Percentiles rank a stretch among this genome's conserved stretches.
These are phyloP conservation scores for Pseudococcus jackbeardsleyi DNA, from an alignment of 2,888 invertebrate genomes.

Conservation along the genomic window DNA sequence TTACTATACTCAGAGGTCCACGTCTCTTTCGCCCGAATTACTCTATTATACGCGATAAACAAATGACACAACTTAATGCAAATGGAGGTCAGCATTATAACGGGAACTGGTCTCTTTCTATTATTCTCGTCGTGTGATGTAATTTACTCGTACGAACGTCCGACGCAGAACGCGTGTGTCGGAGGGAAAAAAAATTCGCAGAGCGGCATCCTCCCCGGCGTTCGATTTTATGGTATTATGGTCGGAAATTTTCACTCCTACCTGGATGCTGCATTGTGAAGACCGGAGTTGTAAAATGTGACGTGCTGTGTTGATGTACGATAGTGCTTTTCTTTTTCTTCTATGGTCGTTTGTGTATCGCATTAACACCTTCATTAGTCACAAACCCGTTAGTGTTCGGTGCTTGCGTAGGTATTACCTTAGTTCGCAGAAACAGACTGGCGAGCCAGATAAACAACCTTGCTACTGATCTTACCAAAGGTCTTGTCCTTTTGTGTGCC, in stretches of 20 bases:
- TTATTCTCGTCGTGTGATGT: conserved; percentile 29
- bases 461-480: conserved; percentile 10
- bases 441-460: conserved; percentile 10
- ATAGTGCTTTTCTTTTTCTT: background rate
- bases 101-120: conserved; percentile 38
- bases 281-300: background rate
- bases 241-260: background rate
- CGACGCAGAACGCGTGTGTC: background rate
- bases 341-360: background rate
- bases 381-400: background rate
- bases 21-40: conserved; percentile 36
- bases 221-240: background rate
- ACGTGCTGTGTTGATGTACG: background rate
- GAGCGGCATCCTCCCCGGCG: background rate
- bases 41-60: conserved; percentile 37
- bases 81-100: conserved; percentile 40
- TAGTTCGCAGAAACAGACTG: conserved; percentile 1
- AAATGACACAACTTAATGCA: conserved; percentile 39
- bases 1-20: conserved; percentile 4
- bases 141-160: background rate
- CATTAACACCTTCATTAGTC: conserved; percentile 10
- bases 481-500: conserved; percentile 3
- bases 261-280: background rate
- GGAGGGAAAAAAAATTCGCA: background rate
- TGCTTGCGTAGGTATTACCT: background rate